Evolutionary conservation across 30 jellyfish, hydroid and myxozoan species (phyloP).

Genomic region (Rhopilema esculentum): DNA sequence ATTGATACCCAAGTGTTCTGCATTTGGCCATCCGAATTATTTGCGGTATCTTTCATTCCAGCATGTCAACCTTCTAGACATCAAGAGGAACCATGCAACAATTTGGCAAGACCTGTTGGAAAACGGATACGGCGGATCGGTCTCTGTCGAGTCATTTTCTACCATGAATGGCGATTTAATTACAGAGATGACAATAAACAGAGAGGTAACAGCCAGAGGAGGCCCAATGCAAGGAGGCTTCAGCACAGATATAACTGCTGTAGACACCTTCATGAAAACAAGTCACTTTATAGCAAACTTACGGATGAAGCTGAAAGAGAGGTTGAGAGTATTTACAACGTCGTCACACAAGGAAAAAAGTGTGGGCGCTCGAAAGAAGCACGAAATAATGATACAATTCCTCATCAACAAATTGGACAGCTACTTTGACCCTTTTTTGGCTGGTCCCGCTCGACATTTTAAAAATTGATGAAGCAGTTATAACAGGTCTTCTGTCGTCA

Average conservation of each 20-base stretch:
- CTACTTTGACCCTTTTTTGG: too few species aligned
- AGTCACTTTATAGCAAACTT: too few species aligned
- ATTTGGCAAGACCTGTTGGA: slow-evolving; percentile 42
- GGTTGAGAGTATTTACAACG: too few species aligned
- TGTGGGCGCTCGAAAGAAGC: slow-evolving; percentile 43
- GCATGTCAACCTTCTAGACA: slow-evolving; percentile 31
- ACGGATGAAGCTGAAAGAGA: too few species aligned
- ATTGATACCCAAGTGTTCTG: slow-evolving; percentile 36
- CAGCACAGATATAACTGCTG: slow-evolving; percentile 42
- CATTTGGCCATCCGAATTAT: slow-evolving; percentile 45
- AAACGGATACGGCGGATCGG: slow-evolving; percentile 57
- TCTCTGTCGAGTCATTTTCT: slow-evolving; percentile 56
- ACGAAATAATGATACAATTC: slow-evolving; percentile 13
- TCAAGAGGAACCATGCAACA: slow-evolving; percentile 23
- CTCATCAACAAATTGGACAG: slow-evolving; percentile 22
- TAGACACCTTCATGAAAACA: too few species aligned
- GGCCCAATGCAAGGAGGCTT: slow-evolving; percentile 63
- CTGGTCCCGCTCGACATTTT: slow-evolving; percentile 19
- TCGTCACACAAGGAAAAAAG: slow-evolving; percentile 46
- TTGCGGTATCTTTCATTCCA: slow-evolving; percentile 48
- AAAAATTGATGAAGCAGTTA: too few species aligned
- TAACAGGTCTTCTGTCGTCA: too few species aligned
- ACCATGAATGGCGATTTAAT: slow-evolving; percentile 62
- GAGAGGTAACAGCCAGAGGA: slow-evolving; percentile 63
- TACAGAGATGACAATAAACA: slow-evolving; percentile 61